These are phyloP conservation scores for Meloe dianella DNA, from an alignment of 2,888 invertebrate species.

Conservation along the genomic window DNA sequence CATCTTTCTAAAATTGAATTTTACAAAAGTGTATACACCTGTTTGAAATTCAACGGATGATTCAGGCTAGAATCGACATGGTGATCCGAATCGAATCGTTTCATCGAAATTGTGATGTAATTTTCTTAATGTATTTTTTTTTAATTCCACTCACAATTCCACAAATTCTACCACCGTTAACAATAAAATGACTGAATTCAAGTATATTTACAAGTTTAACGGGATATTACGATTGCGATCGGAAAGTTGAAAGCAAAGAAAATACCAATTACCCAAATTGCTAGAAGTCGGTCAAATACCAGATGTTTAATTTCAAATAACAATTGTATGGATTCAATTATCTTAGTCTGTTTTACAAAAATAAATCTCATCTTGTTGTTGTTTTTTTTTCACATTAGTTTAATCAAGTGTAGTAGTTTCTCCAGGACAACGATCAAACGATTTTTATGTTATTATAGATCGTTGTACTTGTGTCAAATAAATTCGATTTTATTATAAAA, in stretches of 20 bases:
- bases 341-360: background rate
- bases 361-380: background rate
- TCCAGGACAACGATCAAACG: background rate
- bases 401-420: too few species aligned
- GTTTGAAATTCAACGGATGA: background rate
- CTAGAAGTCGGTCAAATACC: background rate
- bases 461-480: background rate
- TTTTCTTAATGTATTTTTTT: background rate
- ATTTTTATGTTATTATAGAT: background rate
- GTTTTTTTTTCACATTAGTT: background rate
- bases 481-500: background rate
- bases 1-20: background rate
- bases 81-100: background rate
- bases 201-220: background rate
- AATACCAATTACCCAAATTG: background rate
- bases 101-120: background rate
- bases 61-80: background rate
- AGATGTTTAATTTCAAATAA: conserved; percentile 19
- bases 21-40: background rate
- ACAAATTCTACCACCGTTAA: background rate
- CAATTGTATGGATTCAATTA: conserved; percentile 18
- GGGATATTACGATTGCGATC: background rate
- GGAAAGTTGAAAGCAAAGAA: background rate
- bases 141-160: background rate
- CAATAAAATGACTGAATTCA: background rate